Conservation (phyloP, 2,113 vertebrate species). For the Astatotilapia flaviijosephi region DNA sequence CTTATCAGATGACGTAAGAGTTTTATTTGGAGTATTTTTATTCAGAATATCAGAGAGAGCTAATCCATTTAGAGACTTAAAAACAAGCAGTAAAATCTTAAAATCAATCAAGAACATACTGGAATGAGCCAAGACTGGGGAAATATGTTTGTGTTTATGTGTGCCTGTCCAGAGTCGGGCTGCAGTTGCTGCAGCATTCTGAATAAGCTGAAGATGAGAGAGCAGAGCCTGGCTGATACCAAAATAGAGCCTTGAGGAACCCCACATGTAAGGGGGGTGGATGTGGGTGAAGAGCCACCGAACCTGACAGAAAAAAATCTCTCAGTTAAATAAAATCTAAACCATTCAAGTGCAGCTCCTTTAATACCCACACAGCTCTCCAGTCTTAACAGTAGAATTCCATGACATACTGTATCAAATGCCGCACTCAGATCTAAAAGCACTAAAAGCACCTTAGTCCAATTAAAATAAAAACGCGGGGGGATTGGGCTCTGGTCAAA, state of each 20-base stretch:
- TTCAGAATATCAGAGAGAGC: neutral
- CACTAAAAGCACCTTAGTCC: neutral
- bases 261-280: neutral
- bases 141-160: neutral
- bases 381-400: neutral
- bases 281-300: neutral
- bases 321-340: neutral
- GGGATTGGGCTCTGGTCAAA: neutral
- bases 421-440: rapidly evolving
- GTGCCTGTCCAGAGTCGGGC: neutral
- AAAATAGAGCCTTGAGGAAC: neutral
- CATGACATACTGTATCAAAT: neutral
- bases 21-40: neutral
- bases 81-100: neutral
- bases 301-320: neutral
- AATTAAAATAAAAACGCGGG: neutral
- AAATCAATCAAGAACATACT: neutral
- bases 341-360: neutral
- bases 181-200: neutral
- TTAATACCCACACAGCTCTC: neutral
- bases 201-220: neutral
- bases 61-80: neutral
- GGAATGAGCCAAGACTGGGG: neutral
- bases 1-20: neutral
- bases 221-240: neutral